Evolutionary conservation across 92 coral and sea anemone species (phyloP).

Genomic region (Micromussa lordhowensis): DNA sequence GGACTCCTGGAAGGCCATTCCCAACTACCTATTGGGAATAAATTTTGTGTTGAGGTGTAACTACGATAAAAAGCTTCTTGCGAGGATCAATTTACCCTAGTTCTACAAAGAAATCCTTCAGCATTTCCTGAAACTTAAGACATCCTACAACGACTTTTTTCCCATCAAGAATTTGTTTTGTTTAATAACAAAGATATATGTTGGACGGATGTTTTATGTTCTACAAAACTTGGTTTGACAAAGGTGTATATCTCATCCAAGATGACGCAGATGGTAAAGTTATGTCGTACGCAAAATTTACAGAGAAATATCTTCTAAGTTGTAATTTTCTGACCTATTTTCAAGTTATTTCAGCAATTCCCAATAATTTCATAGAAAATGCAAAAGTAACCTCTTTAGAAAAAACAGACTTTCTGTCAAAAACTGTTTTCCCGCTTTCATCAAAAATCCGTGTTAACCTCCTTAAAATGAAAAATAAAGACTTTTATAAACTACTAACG

Average conservation of each 20-base stretch:
- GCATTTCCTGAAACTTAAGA: too few species aligned
- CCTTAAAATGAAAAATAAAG: too few species aligned
- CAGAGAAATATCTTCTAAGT: background rate
- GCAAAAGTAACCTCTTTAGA: too few species aligned
- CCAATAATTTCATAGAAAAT: too few species aligned
- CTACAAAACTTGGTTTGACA: background rate
- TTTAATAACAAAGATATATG: constrained; percentile 2
- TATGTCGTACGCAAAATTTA: background rate
- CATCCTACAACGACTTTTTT: too few species aligned
- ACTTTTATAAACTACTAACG: too few species aligned
- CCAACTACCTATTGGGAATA: background rate
- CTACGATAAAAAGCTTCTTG: background rate
- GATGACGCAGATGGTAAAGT: background rate
- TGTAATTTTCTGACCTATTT: background rate
- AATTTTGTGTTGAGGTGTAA: constrained; percentile 1
- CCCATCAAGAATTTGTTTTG: background rate
- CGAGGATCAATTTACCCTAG: background rate
- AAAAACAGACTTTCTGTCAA: too few species aligned
- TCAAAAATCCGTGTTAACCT: too few species aligned
- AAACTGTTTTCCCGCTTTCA: too few species aligned
- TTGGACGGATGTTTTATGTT: background rate
- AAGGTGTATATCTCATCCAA: background rate
- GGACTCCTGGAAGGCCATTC: background rate
- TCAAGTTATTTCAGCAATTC: background rate
- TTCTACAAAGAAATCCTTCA: too few species aligned